Conservation (phyloP, 2,797 vertebrate genomes). For the Muscicapa comitata region DNA sequence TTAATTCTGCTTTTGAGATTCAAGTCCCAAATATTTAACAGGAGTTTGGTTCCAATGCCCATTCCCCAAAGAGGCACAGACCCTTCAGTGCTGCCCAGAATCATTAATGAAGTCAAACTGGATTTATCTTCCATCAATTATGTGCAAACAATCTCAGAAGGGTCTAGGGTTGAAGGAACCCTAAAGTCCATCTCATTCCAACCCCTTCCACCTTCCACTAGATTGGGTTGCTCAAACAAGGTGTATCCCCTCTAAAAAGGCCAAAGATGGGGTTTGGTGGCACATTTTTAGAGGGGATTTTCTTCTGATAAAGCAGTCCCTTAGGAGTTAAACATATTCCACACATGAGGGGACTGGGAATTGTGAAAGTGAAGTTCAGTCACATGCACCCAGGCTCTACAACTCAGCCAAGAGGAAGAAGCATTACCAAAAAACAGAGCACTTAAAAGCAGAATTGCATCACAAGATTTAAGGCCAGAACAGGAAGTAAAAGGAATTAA, state of each 20-base stretch:
- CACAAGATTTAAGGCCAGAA: neutral
- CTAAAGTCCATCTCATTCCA: neutral
- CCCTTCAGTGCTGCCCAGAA: neutral
- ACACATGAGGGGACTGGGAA: neutral
- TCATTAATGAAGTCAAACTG: neutral
- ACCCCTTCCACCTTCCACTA: neutral
- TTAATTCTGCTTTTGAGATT: no score
- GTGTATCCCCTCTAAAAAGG: neutral
- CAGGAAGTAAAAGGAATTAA: neutral
- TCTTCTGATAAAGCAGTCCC: neutral
- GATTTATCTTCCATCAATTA: neutral
- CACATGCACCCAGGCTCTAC: neutral
- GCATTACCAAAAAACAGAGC: neutral
- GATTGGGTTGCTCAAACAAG: neutral
- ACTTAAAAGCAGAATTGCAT: neutral
- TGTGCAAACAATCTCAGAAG: neutral
- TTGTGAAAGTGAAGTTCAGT: neutral
- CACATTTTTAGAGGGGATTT: neutral
- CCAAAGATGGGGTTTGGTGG: neutral
- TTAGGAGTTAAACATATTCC: accelerated
- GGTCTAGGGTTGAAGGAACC: neutral
- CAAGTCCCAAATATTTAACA: neutral
- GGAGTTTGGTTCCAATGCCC: neutral
- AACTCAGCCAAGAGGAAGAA: neutral
- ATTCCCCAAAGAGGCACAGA: neutral